These are phyloP conservation scores for Mythimna pallens DNA, from an alignment of 2,888 invertebrate genomes.

Conservation along the genomic window DNA sequence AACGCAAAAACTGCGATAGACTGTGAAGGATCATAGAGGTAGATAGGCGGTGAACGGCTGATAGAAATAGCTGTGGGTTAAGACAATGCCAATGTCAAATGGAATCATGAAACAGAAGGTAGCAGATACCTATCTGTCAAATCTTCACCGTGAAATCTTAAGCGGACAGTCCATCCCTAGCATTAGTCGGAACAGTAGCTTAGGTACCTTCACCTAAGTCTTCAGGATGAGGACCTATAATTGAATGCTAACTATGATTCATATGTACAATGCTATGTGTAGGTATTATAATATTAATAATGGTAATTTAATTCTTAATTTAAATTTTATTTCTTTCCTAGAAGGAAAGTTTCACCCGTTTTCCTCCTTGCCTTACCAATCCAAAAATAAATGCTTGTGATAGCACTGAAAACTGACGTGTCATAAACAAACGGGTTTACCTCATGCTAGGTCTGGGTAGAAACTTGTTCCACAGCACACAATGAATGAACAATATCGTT, in stretches of 20 bases:
- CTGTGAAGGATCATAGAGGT: neutral
- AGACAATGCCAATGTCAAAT: too few species aligned
- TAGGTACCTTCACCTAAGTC: too few species aligned
- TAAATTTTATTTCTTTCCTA: neutral
- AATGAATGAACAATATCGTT: neutral
- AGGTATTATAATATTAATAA: neutral
- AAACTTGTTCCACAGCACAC: neutral
- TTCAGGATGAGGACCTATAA: neutral
- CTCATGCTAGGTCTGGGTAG: neutral
- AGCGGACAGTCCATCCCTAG: too few species aligned
- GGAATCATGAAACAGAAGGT: too few species aligned
- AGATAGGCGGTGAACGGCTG: too few species aligned
- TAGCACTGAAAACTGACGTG: neutral
- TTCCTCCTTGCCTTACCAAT: neutral
- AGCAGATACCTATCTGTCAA: too few species aligned
- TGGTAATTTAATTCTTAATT: slow-evolving; percentile 4
- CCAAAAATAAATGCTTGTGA: neutral
- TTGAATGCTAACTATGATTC: too few species aligned
- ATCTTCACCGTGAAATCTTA: too few species aligned
- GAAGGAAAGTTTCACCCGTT: neutral
- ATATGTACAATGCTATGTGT: too few species aligned
- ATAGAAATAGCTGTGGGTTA: too few species aligned
- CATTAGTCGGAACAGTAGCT: too few species aligned
- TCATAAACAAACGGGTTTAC: neutral
- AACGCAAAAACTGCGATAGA: neutral